Evolutionary conservation across 2,113 vertebrate genomes (phyloP), one percentile per base, ranked within the genome.

Genomic region (Alaudala cheleensis): DNA sequence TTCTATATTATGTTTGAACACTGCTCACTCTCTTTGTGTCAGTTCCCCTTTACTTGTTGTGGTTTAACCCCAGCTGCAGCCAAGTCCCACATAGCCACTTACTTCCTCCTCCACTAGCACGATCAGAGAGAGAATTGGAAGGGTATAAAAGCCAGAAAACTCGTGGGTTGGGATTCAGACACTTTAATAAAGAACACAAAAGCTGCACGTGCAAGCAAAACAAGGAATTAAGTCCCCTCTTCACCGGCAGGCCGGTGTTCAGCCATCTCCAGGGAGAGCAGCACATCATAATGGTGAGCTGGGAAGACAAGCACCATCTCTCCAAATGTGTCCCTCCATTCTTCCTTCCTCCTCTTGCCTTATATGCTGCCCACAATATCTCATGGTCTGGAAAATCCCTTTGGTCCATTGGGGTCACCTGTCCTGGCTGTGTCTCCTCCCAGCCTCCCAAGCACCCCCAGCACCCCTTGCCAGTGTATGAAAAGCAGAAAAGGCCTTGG

Each of bases 361-460:
- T 19, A 16, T 13, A 1, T 20, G 33, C 44, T 73, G 50, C n/a
- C 18, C 67, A 58, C 3, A 8, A 20, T 28, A 9, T 12, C 31
- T 7, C 0, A 20, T 9, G 26, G 10, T 58, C 10, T 39, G 67
- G 51, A 51, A 15, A 5, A 51, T 33, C 44, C 26, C 23, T 58
- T 23, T 58, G 67, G 44, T 50, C 77, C 51, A 3, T 7, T 51
- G 1, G 77, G 58, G 37, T 58, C 67, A 44, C 37, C 26, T 57
- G 10, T 44, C 50, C 44, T 8, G 20, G 21, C 34, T 65, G 25
- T 19, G 34, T 44, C 76, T 26, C 34, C 31, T 33, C 22, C 10
- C 34, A 56, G 1, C 6, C 34, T 71, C 24, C 24, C 40, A 14
- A 0, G 1, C 9, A 54, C 4, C 20, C n/a, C 17, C 20, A 47